Base-by-base conservation (phyloP, 2,113 vertebrate genomes). In the Sciurus niger region DNA sequence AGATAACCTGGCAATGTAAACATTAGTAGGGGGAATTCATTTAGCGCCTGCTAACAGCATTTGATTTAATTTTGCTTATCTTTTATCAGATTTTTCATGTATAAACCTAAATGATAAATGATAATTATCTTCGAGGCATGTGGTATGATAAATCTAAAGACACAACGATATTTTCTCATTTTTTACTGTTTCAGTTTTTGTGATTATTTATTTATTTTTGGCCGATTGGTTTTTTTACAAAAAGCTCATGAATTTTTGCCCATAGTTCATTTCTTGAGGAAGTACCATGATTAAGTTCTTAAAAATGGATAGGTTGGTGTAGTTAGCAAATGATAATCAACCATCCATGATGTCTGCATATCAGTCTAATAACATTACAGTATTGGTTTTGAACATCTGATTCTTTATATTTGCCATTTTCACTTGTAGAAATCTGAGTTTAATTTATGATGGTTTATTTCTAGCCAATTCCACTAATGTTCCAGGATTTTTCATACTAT, bases 71-170 rank as follows among this genome's bases (percentile, higher is more conserved):
- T 98, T 93, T 95, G 72, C 76, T 92, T 96, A 97, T 96, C 74
- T 98, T 96, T 94, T 98, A 97, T 97, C 91, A 98, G 96, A 96
- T 98, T 96, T 97, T 87, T 96, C 96, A 97, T 74, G 67, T 98
- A 95, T 89, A 98, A 98, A 97, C 89, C 68, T 93, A 97, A 97
- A 97, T 97, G 97, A 98, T 91, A 96, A 98, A 98, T 94, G 96
- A 97, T 97, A 97, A 97, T 96, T 98, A 93, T 97, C 94, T 97
- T 79, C 93, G 97, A 98, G 76, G 89, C 76, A 96, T 98, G 93
- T 97, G 73, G 88, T 77, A 37, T 78, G 84, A 90, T 72, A 89
- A 94, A 4, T 0, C 63, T 84, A 95, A 95, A 97, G 97, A 96
- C 65, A 84, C 25, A 40, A 51, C 93, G 94, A 96, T 84, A 72